These are phyloP conservation scores for Drosophila sechellia DNA, from an alignment of 1,140 invertebrate genomes.

Conservation along the genomic window DNA sequence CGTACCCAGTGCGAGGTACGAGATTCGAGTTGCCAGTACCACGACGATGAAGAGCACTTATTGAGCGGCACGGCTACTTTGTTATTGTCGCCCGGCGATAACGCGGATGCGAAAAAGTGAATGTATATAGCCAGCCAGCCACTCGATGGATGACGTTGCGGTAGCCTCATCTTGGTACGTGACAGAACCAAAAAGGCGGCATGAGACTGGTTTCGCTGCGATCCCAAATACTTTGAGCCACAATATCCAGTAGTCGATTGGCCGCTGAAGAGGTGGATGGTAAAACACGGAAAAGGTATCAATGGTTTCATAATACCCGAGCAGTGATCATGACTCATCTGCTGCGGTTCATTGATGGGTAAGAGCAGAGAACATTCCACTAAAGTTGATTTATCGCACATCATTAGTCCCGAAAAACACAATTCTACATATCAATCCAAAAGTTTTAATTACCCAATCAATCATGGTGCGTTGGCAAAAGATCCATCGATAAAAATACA, in stretches of 20 bases:
- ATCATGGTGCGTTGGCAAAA: conserved; percentile 11
- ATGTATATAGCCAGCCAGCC: conserved; percentile 54
- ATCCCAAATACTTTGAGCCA: conserved; percentile 10
- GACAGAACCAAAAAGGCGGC: conserved; percentile 75
- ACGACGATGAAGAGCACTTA: conserved; percentile 79
- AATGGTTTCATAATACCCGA: neutral
- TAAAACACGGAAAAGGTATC: conserved; percentile 4
- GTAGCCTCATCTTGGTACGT: conserved; percentile 51
- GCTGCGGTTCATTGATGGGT: conserved; percentile 11
- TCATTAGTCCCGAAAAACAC: conserved; percentile 21
- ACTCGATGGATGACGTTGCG: conserved; percentile 78
- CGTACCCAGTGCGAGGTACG: conserved; percentile 59
- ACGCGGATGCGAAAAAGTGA: conserved; percentile 80
- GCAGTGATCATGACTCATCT: conserved; percentile 12
- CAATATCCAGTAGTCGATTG: conserved; percentile 13
- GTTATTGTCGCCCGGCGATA: conserved; percentile 37
- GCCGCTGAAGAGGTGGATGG: neutral
- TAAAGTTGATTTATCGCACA: conserved; percentile 13
- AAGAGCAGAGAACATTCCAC: neutral
- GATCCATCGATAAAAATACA: conserved; percentile 3
- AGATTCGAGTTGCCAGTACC: conserved; percentile 40
- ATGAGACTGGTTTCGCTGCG: conserved; percentile 68
- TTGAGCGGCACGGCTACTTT: conserved; percentile 54
- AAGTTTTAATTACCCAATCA: conserved; percentile 17
- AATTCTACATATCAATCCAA: neutral